Evolutionary conservation across 2,888 invertebrate species (phyloP).

Genomic region (Cataglyphis altisquamis): DNA sequence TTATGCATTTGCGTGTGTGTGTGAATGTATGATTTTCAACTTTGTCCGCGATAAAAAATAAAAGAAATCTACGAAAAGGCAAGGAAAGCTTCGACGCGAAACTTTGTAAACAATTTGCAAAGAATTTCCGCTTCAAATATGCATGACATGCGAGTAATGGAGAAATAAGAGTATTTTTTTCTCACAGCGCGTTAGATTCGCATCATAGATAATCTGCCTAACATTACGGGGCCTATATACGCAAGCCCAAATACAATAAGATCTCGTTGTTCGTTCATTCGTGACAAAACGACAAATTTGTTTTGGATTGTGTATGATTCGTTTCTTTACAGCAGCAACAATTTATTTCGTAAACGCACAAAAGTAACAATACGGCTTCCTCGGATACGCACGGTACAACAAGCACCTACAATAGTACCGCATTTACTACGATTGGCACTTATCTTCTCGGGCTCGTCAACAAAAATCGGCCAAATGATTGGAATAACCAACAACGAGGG

Average conservation of each 20-base stretch:
- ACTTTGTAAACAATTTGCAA: neutral
- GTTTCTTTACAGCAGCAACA: neutral
- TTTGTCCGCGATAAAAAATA: neutral
- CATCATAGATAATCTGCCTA: neutral
- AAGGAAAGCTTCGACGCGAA: neutral
- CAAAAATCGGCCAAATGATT: slow-evolving; percentile 2
- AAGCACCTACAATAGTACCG: slow-evolving; percentile 32
- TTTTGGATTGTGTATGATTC: neutral
- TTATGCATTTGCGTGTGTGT: neutral
- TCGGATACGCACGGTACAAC: neutral
- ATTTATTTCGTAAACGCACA: neutral
- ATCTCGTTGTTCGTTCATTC: slow-evolving; percentile 34
- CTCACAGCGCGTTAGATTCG: neutral
- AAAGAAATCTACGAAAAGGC: neutral
- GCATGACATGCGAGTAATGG: neutral
- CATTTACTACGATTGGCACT: slow-evolving; percentile 29
- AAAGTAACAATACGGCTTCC: neutral
- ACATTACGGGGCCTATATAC: neutral
- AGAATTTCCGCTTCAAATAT: neutral
- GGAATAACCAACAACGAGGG: slow-evolving; percentile 17
- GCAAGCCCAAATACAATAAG: neutral
- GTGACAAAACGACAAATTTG: neutral
- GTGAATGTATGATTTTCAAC: neutral
- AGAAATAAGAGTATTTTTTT: neutral
- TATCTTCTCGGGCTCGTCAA: neutral